Evolutionary conservation across 92 coral and sea anemone species (phyloP).

Genomic region (Metridium senile): DNA sequence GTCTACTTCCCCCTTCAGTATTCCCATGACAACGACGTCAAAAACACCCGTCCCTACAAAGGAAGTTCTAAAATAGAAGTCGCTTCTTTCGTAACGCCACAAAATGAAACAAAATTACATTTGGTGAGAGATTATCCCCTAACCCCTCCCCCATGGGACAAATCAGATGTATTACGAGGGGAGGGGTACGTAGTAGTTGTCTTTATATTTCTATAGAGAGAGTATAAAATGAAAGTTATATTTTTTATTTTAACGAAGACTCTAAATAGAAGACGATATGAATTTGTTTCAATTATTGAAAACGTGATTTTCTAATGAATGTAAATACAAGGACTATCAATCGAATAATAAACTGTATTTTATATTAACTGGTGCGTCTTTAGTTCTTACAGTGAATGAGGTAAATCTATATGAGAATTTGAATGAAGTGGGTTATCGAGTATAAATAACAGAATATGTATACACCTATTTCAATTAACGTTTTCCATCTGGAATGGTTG

Average conservation of each 20-base stretch:
- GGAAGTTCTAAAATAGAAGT: not conserved
- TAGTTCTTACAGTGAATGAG: not conserved
- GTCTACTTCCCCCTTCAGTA: not conserved
- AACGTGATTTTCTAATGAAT: constrained; percentile 12
- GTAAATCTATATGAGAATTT: no score
- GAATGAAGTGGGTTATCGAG: no score
- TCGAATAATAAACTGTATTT: constrained; percentile 3
- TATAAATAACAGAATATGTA: no score
- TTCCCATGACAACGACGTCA: not conserved
- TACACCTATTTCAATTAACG: no score
- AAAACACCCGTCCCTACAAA: not conserved
- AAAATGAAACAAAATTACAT: not conserved
- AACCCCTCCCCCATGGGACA: not conserved
- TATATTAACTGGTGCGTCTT: not conserved
- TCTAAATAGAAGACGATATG: not conserved
- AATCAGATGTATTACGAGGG: not conserved
- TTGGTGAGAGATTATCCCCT: not conserved
- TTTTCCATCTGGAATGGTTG: no score
- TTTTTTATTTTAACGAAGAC: constrained; percentile 8
- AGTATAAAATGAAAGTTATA: not conserved
- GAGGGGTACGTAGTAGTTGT: not conserved
- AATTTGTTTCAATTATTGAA: constrained; percentile 17
- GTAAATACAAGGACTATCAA: constrained; percentile 13
- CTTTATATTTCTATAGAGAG: not conserved
- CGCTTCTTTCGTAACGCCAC: not conserved